Evolutionary conservation across 2,797 vertebrate genomes (phyloP).

Genomic region (Acanthiza pusilla): DNA sequence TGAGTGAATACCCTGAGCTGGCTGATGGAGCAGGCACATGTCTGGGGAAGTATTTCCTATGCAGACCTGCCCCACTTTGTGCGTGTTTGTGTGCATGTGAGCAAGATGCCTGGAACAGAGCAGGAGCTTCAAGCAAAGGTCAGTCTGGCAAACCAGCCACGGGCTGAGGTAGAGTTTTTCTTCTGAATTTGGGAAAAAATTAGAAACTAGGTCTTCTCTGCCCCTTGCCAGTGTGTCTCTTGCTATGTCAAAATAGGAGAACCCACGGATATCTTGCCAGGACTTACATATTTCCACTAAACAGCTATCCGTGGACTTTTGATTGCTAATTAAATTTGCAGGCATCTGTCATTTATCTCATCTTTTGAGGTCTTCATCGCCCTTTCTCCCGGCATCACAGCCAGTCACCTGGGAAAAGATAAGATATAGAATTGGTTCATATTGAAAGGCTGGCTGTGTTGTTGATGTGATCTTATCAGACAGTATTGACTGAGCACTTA

Average conservation of each 20-base stretch:
- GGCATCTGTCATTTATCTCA: background rate
- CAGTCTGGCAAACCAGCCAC: background rate
- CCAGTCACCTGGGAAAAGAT: constrained; percentile 31
- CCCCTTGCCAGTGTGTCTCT: background rate
- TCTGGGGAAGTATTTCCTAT: background rate
- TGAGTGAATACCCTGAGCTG: background rate
- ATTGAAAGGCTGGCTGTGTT: constrained; percentile 28
- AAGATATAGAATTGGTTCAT: constrained; percentile 18
- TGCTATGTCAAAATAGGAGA: background rate
- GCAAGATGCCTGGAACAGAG: background rate
- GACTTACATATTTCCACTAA: background rate
- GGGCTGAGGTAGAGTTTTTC: accelerated
- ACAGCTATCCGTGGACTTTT: background rate
- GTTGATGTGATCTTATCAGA: constrained; percentile 63
- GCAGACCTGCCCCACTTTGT: background rate
- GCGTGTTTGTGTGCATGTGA: no score
- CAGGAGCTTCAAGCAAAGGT: background rate
- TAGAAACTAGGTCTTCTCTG: background rate
- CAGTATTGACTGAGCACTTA: constrained; percentile 54
- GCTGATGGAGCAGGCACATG: background rate
- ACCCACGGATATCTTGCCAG: background rate
- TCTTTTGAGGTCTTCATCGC: background rate
- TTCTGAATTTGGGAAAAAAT: background rate
- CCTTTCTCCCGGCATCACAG: background rate
- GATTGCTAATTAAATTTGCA: background rate